Percentiles rank a stretch among this genome's conserved stretches.
phyloP scores from a whole-genome alignment of 2,888 invertebrate species.

The Marronus borbonicus region DNA sequence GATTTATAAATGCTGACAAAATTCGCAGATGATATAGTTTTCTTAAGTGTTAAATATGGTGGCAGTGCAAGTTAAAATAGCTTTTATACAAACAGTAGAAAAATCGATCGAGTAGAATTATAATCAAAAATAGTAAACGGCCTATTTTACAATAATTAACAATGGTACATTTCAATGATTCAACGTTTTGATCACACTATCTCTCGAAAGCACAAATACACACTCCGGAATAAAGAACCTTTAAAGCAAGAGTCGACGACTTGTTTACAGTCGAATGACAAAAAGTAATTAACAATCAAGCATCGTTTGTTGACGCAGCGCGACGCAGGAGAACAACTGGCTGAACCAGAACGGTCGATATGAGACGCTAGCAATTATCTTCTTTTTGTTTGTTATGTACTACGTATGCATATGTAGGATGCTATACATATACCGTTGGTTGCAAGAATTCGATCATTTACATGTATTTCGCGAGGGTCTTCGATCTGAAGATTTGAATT shows the following conservation, averaged over 20 bases:
- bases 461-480: no score
- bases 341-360: slow-evolving; percentile 47
- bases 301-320: neutral
- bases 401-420: neutral
- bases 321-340: slow-evolving; percentile 54
- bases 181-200: neutral
- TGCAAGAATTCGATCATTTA: no score
- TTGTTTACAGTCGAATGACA: slow-evolving; percentile 4
- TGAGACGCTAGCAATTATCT: neutral
- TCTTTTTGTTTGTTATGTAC: neutral
- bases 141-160: no score
- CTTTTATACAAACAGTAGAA: no score
- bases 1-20: no score
- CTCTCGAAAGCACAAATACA: neutral
- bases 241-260: neutral
- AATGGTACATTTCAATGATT: neutral
- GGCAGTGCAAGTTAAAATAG: no score
- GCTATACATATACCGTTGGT: no score
- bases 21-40: no score
- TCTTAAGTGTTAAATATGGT: no score
- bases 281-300: slow-evolving; percentile 21
- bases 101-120: no score
- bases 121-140: no score
- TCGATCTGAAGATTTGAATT: no score
- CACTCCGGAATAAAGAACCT: neutral